These are phyloP conservation scores for Himalopsyche tibetana DNA, from an alignment of 2,888 invertebrate genomes.

Conservation along the genomic window DNA sequence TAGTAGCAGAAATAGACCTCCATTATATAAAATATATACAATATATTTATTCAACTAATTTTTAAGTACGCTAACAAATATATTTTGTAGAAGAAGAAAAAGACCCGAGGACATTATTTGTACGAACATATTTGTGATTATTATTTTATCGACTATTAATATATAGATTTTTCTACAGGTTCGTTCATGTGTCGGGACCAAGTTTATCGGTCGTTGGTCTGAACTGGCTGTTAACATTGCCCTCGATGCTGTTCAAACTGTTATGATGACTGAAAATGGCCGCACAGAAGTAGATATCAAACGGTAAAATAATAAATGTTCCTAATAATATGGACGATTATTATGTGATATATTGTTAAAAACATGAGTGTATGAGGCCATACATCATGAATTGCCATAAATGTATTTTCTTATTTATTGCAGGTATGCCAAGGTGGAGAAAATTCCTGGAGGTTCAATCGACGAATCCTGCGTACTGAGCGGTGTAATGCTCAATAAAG, in stretches of 20 bases:
- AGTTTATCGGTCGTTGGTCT: constrained; percentile 97
- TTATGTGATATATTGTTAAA: no score
- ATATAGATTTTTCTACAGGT: constrained; percentile 74
- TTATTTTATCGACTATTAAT: no score
- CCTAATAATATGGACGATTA: neutral
- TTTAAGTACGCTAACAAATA: no score
- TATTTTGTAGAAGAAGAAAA: no score
- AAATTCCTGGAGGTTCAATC: constrained; percentile 96
- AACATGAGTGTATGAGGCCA: no score
- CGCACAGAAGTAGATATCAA: constrained; percentile 98
- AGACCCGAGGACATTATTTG: no score
- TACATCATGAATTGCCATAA: no score
- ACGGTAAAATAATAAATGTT: constrained; percentile 74
- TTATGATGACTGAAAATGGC: constrained; percentile 91
- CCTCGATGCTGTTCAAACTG: constrained; percentile 95
- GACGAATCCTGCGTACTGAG: constrained; percentile 95
- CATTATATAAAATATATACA: no score
- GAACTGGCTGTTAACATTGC: constrained; percentile 97
- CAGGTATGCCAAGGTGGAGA: constrained; percentile 94
- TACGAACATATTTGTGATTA: no score
- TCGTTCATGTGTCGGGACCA: constrained; percentile 96
- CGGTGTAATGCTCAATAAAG: constrained; percentile 99
- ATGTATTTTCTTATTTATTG: constrained; percentile 39
- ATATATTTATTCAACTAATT: no score
- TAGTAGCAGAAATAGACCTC: no score